phyloP scores from a whole-genome alignment of 2,113 vertebrate genomes.

The Mionectes macconnelli region DNA sequence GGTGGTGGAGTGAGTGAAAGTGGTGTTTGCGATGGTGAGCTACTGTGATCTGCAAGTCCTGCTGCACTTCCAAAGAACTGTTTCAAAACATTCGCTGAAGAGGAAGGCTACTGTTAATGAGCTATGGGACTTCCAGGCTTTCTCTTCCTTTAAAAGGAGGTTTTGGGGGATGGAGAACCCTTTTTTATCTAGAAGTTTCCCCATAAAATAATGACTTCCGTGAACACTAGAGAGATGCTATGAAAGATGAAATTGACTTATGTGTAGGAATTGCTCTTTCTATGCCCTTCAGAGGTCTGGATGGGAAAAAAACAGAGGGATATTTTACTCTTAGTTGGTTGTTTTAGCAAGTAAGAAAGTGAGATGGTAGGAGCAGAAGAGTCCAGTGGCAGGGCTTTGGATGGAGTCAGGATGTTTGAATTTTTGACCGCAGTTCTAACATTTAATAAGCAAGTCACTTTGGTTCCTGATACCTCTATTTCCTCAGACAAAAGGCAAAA shows the following conservation, averaged over 20 bases:
- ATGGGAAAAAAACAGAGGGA: neutral
- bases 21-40: rapidly evolving
- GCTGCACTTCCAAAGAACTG: neutral
- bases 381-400: neutral
- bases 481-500: neutral
- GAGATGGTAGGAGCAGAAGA: neutral
- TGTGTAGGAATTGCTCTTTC: neutral
- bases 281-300: neutral
- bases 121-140: neutral
- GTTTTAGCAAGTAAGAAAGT: neutral
- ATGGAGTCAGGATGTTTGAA: neutral
- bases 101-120: neutral
- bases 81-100: neutral
- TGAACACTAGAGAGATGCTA: neutral
- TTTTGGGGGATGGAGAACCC: neutral
- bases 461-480: neutral
- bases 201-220: neutral
- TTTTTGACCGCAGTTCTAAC: neutral
- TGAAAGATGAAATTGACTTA: neutral
- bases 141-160: neutral
- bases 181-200: neutral
- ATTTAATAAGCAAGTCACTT: neutral
- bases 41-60: neutral
- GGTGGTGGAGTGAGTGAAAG: neutral
- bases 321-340: neutral